Evolutionary conservation across 2,113 vertebrate species (phyloP).

Genomic region (Indicator maculatus): DNA sequence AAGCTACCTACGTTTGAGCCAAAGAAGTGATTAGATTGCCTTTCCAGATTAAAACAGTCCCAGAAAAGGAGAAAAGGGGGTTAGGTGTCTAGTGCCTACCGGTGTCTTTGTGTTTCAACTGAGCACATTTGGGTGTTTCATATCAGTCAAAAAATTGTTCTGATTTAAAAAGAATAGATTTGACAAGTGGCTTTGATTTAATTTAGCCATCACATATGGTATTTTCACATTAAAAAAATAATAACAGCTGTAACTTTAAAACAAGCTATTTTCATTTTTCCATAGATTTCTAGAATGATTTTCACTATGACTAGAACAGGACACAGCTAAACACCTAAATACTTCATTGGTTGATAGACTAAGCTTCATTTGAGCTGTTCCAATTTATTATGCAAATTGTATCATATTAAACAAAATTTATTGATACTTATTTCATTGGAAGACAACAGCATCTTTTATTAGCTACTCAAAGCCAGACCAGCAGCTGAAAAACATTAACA

Average conservation of each 20-base stretch:
- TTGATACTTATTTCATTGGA: not conserved
- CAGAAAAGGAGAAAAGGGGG: not conserved
- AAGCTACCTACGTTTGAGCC: not conserved
- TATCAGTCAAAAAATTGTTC: not conserved
- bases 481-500: not conserved
- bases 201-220: slow-evolving; percentile 16
- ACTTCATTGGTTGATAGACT: slow-evolving; percentile 20
- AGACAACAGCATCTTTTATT: not conserved
- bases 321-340: slow-evolving; percentile 36
- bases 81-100: not conserved
- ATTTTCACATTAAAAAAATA: slow-evolving; percentile 55
- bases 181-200: slow-evolving; percentile 34
- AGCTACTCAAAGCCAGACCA: not conserved
- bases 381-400: slow-evolving; percentile 12
- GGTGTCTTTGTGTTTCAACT: not conserved
- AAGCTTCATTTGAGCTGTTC: not conserved
- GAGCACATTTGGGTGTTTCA: not conserved
- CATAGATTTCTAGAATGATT: slow-evolving; percentile 34
- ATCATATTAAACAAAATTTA: not conserved
- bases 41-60: not conserved
- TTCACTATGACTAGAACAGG: slow-evolving; percentile 26
- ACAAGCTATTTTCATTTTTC: slow-evolving; percentile 21
- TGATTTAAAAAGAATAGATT: not conserved
- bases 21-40: not conserved
- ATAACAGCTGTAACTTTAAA: slow-evolving; percentile 50